Conservation (phyloP, 1,140 invertebrate species). For the Armadillidium nasatum region DNA sequence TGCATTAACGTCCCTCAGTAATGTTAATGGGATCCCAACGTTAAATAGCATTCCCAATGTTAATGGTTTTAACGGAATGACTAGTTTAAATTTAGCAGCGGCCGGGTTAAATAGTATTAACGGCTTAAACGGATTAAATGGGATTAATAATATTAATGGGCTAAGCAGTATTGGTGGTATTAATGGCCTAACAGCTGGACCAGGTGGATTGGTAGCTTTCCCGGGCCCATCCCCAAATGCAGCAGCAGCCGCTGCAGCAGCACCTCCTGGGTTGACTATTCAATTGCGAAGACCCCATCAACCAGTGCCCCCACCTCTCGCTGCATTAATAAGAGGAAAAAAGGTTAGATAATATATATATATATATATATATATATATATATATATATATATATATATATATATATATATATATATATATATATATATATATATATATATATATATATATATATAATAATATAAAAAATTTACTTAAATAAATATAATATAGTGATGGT, state of each 20-base stretch:
- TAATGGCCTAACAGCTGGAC: neutral
- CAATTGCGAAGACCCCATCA: neutral
- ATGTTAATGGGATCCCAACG: neutral
- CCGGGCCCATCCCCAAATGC: neutral
- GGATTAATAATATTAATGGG: neutral
- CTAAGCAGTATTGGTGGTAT: neutral
- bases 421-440: no score
- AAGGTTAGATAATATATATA: neutral
- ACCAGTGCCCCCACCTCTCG: neutral
- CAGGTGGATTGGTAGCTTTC: neutral
- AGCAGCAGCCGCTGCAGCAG: neutral
- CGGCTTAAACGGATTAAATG: neutral
- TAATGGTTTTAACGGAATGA: neutral
- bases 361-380: no score
- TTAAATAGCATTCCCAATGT: neutral
- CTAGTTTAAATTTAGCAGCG: neutral
- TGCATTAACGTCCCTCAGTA: neutral
- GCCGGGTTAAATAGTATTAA: neutral
- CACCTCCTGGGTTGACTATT: neutral
- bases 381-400: no score
- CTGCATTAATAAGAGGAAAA: conserved; percentile 1
- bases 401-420: no score
- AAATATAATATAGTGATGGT: no score
- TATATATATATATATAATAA: no score
- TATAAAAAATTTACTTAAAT: no score